Conservation (phyloP, 2,888 invertebrate species). For the Argyresthia goedartella region DNA sequence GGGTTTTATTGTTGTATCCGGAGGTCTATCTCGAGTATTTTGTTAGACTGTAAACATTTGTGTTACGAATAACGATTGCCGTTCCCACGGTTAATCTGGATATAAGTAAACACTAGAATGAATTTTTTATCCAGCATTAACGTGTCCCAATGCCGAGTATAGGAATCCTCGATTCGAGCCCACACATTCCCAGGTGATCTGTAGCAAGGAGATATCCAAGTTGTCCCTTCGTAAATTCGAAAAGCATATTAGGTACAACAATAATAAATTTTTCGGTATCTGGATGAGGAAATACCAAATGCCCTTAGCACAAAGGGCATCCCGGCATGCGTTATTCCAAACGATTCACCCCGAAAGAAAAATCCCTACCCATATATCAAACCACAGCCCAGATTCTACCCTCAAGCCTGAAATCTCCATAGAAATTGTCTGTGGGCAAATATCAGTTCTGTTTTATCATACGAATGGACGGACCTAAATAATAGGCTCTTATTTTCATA, state of each 20-base stretch:
- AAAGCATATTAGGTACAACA: neutral
- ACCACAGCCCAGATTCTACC: constrained; percentile 55
- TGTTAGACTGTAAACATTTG: constrained; percentile 1
- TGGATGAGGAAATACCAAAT: too few species aligned
- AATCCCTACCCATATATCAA: constrained; percentile 47
- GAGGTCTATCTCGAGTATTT: neutral
- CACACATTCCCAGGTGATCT: neutral
- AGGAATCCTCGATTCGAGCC: neutral
- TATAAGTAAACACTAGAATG: neutral
- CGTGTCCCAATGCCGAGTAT: neutral
- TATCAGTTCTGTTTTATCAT: constrained; percentile 64
- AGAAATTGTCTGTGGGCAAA: constrained; percentile 63
- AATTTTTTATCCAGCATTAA: neutral
- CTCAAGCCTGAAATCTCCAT: constrained; percentile 65
- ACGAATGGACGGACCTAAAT: constrained; percentile 65
- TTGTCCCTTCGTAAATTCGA: neutral
- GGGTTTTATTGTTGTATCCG: neutral
- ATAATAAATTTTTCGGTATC: neutral
- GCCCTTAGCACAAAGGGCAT: neutral
- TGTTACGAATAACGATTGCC: neutral
- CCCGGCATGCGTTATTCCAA: constrained; percentile 3
- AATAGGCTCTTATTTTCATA: constrained; percentile 58
- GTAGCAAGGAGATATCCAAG: neutral
- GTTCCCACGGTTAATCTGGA: constrained; percentile 1
- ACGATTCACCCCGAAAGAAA: constrained; percentile 42